Percentiles rank a stretch among this genome's conserved stretches.
phyloP scores from a whole-genome alignment of 2,888 invertebrate species.

The Mylabris sibirica region DNA sequence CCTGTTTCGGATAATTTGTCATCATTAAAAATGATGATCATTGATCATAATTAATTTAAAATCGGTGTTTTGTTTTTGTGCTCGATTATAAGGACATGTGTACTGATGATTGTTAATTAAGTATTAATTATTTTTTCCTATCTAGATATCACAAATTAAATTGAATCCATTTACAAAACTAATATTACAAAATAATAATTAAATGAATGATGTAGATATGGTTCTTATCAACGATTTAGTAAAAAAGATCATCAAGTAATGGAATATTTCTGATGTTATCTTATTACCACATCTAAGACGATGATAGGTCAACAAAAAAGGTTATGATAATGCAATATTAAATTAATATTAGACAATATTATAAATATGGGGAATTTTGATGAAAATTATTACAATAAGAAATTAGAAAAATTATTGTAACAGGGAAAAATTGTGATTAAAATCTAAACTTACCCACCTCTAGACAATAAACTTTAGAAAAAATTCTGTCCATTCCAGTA shows the following conservation, averaged over 20 bases:
- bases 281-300: no score
- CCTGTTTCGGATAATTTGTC: no score
- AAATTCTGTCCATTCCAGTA: slow-evolving; percentile 70
- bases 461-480: slow-evolving; percentile 75
- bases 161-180: neutral
- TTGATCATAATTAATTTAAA: no score
- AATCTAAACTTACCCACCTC: slow-evolving; percentile 75
- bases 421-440: slow-evolving; percentile 12
- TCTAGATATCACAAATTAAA: neutral
- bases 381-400: neutral
- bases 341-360: neutral
- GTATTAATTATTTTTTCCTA: neutral
- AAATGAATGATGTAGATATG: neutral
- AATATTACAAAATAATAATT: neutral
- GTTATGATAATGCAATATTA: slow-evolving; percentile 3
- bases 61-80: no score
- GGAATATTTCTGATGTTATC: neutral
- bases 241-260: neutral
- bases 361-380: no score
- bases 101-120: neutral
- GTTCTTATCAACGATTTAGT: neutral
- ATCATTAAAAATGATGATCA: no score
- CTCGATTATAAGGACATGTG: neutral
- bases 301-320: neutral
- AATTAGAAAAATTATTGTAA: neutral